Conservation (phyloP, 2,888 invertebrate species). For the Stenolophus ochropezus region DNA sequence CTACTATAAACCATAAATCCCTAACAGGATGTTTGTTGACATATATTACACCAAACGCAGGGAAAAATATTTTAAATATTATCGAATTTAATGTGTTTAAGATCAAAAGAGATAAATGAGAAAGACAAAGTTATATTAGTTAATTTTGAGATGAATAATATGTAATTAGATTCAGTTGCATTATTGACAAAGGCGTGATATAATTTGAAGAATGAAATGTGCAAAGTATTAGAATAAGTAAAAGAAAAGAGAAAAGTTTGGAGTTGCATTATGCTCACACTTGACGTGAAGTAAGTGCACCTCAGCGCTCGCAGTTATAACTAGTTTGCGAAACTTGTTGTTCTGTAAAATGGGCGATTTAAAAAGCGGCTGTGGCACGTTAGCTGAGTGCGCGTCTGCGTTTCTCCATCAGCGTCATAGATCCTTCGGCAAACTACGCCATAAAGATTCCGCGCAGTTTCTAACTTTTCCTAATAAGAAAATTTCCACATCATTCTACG, state of each 20-base stretch:
- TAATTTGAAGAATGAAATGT: too few relatives aligned
- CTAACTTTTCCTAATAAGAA: slow-evolving; percentile 60
- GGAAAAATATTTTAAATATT: too few relatives aligned
- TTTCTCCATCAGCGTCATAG: slow-evolving; percentile 34
- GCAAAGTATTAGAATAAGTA: background rate
- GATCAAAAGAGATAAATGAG: too few relatives aligned
- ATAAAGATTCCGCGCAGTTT: slow-evolving; percentile 58
- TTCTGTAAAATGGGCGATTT: slow-evolving; percentile 6
- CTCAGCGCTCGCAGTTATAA: background rate
- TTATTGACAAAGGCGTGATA: too few relatives aligned
- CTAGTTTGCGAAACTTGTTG: slow-evolving; percentile 1
- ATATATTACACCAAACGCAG: too few relatives aligned
- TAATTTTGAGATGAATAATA: too few relatives aligned
- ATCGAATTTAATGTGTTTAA: too few relatives aligned
- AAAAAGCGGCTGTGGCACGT: background rate
- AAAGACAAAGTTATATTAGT: too few relatives aligned
- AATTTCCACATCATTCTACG: slow-evolving; percentile 67
- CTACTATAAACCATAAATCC: too few relatives aligned
- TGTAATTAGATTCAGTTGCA: too few relatives aligned
- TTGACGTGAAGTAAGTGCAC: background rate
- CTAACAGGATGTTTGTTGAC: too few relatives aligned
- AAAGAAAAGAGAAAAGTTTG: background rate
- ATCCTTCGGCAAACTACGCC: slow-evolving; percentile 43
- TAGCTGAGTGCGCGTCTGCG: background rate
- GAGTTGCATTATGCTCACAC: background rate